Evolutionary conservation across 2,888 invertebrate genomes (phyloP), one percentile per base, ranked within the genome.

Genomic region (Dryobota labecula): DNA sequence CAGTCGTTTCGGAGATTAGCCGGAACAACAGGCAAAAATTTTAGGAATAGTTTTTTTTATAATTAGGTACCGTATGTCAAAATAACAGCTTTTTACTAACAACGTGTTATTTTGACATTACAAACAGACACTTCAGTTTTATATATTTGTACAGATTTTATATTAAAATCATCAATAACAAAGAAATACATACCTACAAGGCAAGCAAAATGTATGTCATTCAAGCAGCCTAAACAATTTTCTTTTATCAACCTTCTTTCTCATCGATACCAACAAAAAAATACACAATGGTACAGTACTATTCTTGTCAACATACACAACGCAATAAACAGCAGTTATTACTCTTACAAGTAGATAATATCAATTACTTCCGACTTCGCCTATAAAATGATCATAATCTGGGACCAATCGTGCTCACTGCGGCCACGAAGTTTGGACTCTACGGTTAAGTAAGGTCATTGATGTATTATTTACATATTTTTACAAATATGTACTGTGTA

Each of bases 341-440:
- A 51, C 68, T 69, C 24, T 24, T 7, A 33, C 62, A 36, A 51
- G 27, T 65, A 71, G 60, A 73, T 77, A 70, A 20, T 54, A 67
- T 69, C 63, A 56, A 60, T 58, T 24, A 78, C 81, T 87, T 86
- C 86, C 86, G 86, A 86, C 86, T 80, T 69, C 70, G 68, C 76
- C 83, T 67, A 51, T n/a, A 9, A 6, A 0, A 53, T 63, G 64
- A 62, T 76, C 41, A 47, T 72, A 70, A 72, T 70, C 68, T 78
- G 33, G 8, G 45, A 70, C 45, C 36, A 57, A 27, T 83, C 83
- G 77, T 82, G 81, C 57, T 58, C 33, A 36, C 24, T 20, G 45
- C 41, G 83, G 65, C 78, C 84, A 18, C 70, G 78, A 74, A 78
- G 69, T 83, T 84, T 77, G 79, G 71, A 79, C 81, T 74, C 43